Evolutionary conservation across 2,888 invertebrate species (phyloP), one percentile per base, ranked within the genome.

Genomic region (Leptura quadrifasciata): DNA sequence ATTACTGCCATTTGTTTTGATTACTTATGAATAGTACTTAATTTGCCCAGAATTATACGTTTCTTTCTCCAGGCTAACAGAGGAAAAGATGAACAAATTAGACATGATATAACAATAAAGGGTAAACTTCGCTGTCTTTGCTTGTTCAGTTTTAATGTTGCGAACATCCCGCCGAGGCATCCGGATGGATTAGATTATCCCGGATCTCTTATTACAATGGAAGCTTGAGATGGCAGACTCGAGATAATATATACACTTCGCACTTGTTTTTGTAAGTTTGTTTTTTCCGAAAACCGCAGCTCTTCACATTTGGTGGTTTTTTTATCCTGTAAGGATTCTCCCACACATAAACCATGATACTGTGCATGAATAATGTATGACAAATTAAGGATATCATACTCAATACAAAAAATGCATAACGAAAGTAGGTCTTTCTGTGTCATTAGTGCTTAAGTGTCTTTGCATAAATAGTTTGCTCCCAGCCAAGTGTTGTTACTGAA

Each of bases 151-250:
- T 15, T 39, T 27, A 35, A 27, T 27, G 35, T 61, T 27, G 60
- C 60, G 60, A 61, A 63, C 47, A 63, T 63, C 39, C 63, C 63
- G 20, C 39, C 20, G 9, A 39, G 63, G 63, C 39, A 63, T 20
- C 39, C 47, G 39, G 63, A 63, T 63, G 9, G 18, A 63, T 63
- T 63, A 63, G 63, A 35, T 63, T 63, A 63, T 63, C 39, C 39
- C 39, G 15, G 20, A 63, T 18, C 39, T 35, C 39, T 63, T 61
- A 61, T 63, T 63, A 63, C 63, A 63, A 63, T 39, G 63, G 20
- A 10, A 6, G 60, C 31, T 61, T 15, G 60, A 61, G 60, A 61
- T 31, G 60, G 31, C 31, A 61, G 60, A 61, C 60, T 31, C 60
- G 17, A 61, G 60, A 61, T 61, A 61, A 61, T 24, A 39, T 27